Base-by-base conservation (phyloP, 2,888 invertebrate genomes). In the Platerodrilus igneus region DNA sequence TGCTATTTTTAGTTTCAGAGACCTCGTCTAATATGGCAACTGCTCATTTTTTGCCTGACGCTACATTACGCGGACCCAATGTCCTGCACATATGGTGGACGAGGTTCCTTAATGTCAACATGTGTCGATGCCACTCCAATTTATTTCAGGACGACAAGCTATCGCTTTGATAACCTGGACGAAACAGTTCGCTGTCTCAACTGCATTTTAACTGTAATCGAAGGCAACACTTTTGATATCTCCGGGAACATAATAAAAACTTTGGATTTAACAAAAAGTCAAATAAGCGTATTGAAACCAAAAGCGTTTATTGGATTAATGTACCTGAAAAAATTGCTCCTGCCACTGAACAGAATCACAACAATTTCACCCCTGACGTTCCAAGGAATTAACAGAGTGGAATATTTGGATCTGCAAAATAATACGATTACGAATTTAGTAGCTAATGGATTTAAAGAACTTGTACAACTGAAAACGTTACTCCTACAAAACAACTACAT, bases 41-140 rank as follows among this genome's bases (percentile, higher is more conserved):
- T n/a, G n/a, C n/a, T n/a, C n/a, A n/a, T n/a, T n/a, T n/a, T n/a
- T n/a, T n/a, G n/a, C n/a, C n/a, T n/a, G n/a, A n/a, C n/a, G n/a
- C n/a, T n/a, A n/a, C n/a, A n/a, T n/a, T n/a, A n/a, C n/a, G n/a
- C n/a, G n/a, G n/a, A n/a, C n/a, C 8, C 26, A n/a, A 60, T 61
- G 58, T 63, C 62, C 51, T 68, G 68, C 36, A 53, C 59, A 0
- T 68, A 68, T 40, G 67, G 66, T 6, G 67, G 65, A 37, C 52
- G 68, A 36, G 68, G 68, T n/a, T 67, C 67, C 3, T 44, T 68
- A 18, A 68, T 64, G 3, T 62, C 67, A 6, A 66, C 66, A 2
- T 68, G 68, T 33, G 51, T 58, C 7, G 64, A 66, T 39, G 67
- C 66, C n/a, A 59, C 60, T 2, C 46, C 64, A 1, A 39, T 26